Evolutionary conservation across 1,140 invertebrate species (phyloP).

Genomic region (Antheraea pernyi): DNA sequence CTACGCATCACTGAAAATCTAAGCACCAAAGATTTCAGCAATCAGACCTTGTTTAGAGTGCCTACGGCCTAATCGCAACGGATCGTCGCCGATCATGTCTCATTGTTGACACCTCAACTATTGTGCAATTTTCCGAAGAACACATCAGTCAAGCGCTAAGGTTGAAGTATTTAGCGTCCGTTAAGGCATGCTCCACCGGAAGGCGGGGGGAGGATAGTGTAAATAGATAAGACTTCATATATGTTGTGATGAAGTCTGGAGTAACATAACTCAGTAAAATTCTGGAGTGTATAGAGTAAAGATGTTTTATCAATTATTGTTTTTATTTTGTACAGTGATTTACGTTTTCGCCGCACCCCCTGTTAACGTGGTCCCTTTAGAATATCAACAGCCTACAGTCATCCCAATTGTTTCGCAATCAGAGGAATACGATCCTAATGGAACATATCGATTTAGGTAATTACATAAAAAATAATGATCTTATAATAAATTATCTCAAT

Average conservation of each 20-base stretch:
- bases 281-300: conserved; percentile 49
- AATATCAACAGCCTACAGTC: conserved; percentile 61
- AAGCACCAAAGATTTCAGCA: conserved; percentile 30
- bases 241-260: conserved; percentile 68
- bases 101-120: conserved; percentile 69
- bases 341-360: conserved; percentile 40
- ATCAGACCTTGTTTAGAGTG: conserved; percentile 39
- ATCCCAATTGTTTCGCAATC: conserved; percentile 77
- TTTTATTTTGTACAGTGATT: conserved; percentile 34
- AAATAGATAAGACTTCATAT: conserved; percentile 79
- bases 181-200: conserved; percentile 57
- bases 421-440: conserved; percentile 78
- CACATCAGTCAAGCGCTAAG: conserved; percentile 71
- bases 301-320: conserved; percentile 54
- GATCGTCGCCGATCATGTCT: conserved; percentile 65
- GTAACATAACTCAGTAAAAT: conserved; percentile 61
- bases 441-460: conserved; percentile 78
- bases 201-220: conserved; percentile 76
- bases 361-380: conserved; percentile 42
- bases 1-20: conserved; percentile 13
- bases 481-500: neutral
- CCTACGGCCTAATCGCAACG: conserved; percentile 45
- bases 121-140: conserved; percentile 76
- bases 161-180: conserved; percentile 76
- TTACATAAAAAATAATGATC: neutral